phyloP scores from a whole-genome alignment of 1,140 invertebrate species.

The Yoshiicerus persimilis region DNA sequence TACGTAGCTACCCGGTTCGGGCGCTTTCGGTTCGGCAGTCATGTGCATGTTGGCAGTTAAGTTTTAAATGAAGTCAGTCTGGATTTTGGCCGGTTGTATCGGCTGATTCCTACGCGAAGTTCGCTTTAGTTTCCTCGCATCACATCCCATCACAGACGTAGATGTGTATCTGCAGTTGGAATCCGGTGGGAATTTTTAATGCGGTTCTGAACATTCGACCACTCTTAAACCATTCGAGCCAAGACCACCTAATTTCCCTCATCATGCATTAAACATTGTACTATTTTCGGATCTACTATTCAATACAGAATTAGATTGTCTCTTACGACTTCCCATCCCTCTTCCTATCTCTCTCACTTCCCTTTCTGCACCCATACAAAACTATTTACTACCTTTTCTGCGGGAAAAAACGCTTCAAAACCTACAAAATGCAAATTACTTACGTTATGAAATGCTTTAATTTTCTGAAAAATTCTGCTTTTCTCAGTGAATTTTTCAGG shows the following conservation, averaged over 20 bases:
- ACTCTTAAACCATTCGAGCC: background rate
- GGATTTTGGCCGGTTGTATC: background rate
- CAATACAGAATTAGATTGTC: background rate
- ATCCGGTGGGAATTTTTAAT: slow-evolving; percentile 10
- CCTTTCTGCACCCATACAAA: background rate
- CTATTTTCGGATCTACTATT: slow-evolving; percentile 1
- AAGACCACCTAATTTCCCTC: slow-evolving; percentile 21
- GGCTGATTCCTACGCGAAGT: background rate
- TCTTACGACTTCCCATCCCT: background rate
- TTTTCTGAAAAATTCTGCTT: too few relatives aligned
- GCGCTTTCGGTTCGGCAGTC: background rate
- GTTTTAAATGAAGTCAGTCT: background rate
- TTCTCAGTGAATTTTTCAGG: too few relatives aligned
- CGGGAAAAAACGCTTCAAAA: too few relatives aligned
- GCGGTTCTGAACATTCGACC: background rate
- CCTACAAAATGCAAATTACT: too few relatives aligned
- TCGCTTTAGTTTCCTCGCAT: background rate
- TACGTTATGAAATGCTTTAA: too few relatives aligned
- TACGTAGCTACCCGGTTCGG: background rate
- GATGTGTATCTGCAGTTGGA: background rate
- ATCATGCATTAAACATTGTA: slow-evolving; percentile 23
- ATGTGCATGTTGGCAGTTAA: background rate
- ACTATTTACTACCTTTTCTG: too few relatives aligned
- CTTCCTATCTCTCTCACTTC: background rate
- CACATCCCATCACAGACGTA: background rate